Percentiles rank a stretch among this genome's conserved stretches.
phyloP scores from a whole-genome alignment of 1,140 invertebrate species.

The Heliconius congener region DNA sequence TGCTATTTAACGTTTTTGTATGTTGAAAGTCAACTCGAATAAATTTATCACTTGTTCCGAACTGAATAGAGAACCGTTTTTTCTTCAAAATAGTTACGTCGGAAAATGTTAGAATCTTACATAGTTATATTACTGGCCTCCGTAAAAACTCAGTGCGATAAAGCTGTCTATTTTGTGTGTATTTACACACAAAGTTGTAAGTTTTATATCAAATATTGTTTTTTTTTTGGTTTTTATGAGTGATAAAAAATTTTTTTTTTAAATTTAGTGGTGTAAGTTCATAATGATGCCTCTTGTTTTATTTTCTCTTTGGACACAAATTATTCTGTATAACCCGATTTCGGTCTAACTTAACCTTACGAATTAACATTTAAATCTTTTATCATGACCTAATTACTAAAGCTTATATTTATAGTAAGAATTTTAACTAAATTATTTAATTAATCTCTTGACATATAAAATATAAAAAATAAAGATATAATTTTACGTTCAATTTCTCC shows the following conservation, averaged over 20 bases:
- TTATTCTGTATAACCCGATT: no score
- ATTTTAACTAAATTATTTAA: no score
- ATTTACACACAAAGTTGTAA: neutral
- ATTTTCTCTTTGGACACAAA: no score
- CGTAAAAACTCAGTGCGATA: conserved; percentile 29
- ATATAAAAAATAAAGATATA: neutral
- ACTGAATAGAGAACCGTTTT: conserved; percentile 36
- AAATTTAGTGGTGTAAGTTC: neutral
- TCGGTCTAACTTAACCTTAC: no score
- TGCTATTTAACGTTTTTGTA: conserved; percentile 50
- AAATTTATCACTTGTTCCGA: conserved; percentile 51
- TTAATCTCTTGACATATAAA: no score
- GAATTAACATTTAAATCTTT: no score
- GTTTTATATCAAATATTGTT: neutral
- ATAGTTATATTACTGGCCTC: conserved; percentile 35
- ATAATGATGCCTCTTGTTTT: neutral
- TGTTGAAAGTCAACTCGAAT: conserved; percentile 52
- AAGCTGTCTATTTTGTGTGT: neutral
- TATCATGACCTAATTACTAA: no score
- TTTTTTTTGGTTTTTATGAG: no score
- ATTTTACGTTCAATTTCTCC: neutral
- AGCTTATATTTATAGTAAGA: no score
- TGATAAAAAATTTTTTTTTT: no score
- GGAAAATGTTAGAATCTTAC: conserved; percentile 40
- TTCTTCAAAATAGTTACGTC: conserved; percentile 41